Conservation (phyloP, 2,113 vertebrate species). For the Prinia subflava region DNA sequence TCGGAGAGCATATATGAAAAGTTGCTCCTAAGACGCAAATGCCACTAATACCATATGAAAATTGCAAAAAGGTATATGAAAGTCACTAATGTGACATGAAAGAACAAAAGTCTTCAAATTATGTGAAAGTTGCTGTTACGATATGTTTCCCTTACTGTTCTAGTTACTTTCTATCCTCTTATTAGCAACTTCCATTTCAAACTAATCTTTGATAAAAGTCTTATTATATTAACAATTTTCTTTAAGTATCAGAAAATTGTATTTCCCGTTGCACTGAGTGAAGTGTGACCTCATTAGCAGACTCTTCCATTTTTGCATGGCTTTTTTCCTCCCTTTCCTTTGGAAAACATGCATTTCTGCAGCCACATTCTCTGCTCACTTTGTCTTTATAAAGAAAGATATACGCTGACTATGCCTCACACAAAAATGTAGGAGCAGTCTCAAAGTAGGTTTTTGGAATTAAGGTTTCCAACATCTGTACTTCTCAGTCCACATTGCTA, state of each 20-base stretch:
- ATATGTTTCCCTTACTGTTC: slow-evolving; percentile 26
- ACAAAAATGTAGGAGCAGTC: background rate
- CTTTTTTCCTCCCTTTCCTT: background rate
- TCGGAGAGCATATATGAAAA: background rate
- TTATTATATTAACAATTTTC: slow-evolving; percentile 59
- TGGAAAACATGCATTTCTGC: background rate
- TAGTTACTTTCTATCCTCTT: slow-evolving; percentile 57
- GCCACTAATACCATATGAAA: slow-evolving; percentile 59
- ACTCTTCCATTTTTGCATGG: background rate
- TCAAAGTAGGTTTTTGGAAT: background rate
- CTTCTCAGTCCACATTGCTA: background rate
- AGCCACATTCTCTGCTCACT: background rate
- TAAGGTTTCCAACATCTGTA: background rate
- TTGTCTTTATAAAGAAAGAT: background rate
- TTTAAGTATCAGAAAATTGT: slow-evolving; percentile 53
- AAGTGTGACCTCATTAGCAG: slow-evolving; percentile 46
- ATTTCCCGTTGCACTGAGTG: slow-evolving; percentile 8
- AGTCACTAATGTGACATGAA: slow-evolving; percentile 63
- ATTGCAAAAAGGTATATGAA: slow-evolving; percentile 58
- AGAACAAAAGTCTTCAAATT: slow-evolving; percentile 65
- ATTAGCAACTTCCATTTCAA: slow-evolving; percentile 67
- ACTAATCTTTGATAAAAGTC: slow-evolving; percentile 64
- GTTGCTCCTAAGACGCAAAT: background rate
- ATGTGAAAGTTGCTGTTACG: slow-evolving; percentile 26
- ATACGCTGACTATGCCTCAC: background rate